Evolutionary conservation across 1,140 invertebrate species (phyloP).

Genomic region (Monochamus saltuarius): DNA sequence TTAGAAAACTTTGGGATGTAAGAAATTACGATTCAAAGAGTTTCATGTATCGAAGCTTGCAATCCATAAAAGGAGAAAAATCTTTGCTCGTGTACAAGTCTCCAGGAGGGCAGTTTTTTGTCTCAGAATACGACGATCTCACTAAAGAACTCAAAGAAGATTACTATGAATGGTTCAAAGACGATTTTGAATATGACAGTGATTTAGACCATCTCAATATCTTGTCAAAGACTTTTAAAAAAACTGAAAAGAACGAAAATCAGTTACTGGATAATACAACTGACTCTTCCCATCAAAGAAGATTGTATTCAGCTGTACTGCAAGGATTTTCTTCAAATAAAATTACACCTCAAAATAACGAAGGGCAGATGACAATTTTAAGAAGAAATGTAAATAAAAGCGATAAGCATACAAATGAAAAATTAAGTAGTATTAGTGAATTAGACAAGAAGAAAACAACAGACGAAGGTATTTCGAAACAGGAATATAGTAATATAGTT

Average conservation of each 20-base stretch:
- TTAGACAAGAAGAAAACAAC: neutral
- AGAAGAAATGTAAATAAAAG: neutral
- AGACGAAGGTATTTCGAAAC: too few relatives aligned
- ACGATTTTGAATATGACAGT: neutral
- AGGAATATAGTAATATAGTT: too few relatives aligned
- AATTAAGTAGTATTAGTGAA: constrained; percentile 9
- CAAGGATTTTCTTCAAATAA: constrained; percentile 30
- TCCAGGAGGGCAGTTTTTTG: constrained; percentile 13
- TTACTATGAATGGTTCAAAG: constrained; percentile 7
- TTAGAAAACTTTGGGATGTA: constrained; percentile 15
- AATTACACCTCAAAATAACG: neutral
- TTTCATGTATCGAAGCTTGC: constrained; percentile 8
- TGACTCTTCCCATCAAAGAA: constrained; percentile 15
- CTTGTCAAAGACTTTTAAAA: constrained; percentile 7
- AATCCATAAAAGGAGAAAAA: constrained; percentile 3
- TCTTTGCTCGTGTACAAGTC: constrained; percentile 24
- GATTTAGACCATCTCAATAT: constrained; percentile 6
- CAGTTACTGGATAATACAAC: neutral
- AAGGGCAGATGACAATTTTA: constrained; percentile 11
- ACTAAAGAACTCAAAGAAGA: constrained; percentile 9
- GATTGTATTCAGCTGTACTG: constrained; percentile 41
- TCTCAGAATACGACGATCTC: constrained; percentile 9
- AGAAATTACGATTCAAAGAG: constrained; percentile 5
- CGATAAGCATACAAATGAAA: constrained; percentile 7
- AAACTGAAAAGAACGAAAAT: constrained; percentile 1